These are phyloP conservation scores for Sturmia bella DNA, from an alignment of 2,888 invertebrate genomes.

Conservation along the genomic window DNA sequence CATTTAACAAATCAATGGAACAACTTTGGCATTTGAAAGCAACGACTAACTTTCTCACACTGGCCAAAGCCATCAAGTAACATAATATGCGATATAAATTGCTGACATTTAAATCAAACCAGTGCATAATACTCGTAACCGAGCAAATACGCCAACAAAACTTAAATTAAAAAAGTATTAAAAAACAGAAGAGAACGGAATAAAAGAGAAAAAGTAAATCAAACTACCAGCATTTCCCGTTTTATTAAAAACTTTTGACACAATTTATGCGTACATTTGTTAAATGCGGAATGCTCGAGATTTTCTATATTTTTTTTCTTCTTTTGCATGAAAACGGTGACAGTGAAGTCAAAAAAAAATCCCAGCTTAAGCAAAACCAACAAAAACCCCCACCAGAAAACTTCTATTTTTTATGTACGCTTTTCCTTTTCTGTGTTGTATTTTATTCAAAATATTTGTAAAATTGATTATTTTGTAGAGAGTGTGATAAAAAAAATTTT, in stretches of 20 bases:
- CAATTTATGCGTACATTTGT: slow-evolving; percentile 55
- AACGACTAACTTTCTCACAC: slow-evolving; percentile 44
- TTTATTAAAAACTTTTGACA: slow-evolving; percentile 64
- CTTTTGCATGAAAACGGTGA: slow-evolving; percentile 15
- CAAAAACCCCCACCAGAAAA: not conserved
- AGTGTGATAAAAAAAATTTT: slow-evolving; percentile 6
- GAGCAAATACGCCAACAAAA: slow-evolving; percentile 3
- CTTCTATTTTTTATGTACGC: slow-evolving; percentile 27
- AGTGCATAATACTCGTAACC: slow-evolving; percentile 8
- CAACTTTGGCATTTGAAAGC: slow-evolving; percentile 24
- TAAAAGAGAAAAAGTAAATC: slow-evolving; percentile 24
- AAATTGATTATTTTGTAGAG: slow-evolving; percentile 29
- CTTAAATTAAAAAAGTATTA: not conserved
- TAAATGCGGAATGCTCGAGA: slow-evolving; percentile 23
- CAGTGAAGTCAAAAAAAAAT: slow-evolving; percentile 36
- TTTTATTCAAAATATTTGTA: slow-evolving; percentile 40
- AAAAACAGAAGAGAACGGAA: not conserved
- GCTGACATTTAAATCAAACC: slow-evolving; percentile 20
- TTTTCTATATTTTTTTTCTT: slow-evolving; percentile 1
- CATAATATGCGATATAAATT: slow-evolving; percentile 29
- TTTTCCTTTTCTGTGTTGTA: not conserved
- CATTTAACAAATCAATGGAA: slow-evolving; percentile 56
- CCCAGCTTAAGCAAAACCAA: slow-evolving; percentile 24
- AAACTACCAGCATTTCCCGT: slow-evolving; percentile 36
- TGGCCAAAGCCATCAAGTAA: slow-evolving; percentile 23